These are phyloP conservation scores for Heliconius himera DNA, from an alignment of 1,140 invertebrate genomes.

Conservation along the genomic window DNA sequence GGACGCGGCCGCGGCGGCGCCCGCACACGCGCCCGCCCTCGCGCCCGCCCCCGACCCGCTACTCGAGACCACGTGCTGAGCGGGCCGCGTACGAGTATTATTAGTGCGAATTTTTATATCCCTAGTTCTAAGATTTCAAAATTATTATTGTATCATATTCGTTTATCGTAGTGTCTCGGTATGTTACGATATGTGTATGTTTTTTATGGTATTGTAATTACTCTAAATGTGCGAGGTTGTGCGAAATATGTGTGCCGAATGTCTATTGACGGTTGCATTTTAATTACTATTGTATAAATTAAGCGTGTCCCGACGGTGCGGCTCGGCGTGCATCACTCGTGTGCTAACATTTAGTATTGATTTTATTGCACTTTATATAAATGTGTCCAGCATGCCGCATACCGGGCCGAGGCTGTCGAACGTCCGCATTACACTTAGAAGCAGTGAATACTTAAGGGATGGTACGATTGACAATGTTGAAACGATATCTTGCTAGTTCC, in stretches of 20 bases:
- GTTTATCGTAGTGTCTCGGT: constrained; percentile 53
- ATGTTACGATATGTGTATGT: constrained; percentile 62
- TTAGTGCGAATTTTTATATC: constrained; percentile 77
- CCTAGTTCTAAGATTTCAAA: constrained; percentile 75
- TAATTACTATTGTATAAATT: constrained; percentile 41
- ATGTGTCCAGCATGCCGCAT: not conserved
- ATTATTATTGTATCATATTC: constrained; percentile 73
- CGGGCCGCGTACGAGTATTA: constrained; percentile 68
- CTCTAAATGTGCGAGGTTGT: constrained; percentile 69
- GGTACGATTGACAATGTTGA: constrained; percentile 36
- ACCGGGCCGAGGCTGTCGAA: not conserved
- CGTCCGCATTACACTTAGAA: constrained; percentile 39
- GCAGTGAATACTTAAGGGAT: constrained; percentile 52
- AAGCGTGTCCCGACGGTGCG: not conserved
- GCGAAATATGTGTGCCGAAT: constrained; percentile 55
- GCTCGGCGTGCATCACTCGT: not conserved
- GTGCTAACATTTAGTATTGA: not conserved
- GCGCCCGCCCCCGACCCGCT: constrained; percentile 57
- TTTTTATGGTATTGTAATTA: constrained; percentile 67
- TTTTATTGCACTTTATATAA: not conserved
- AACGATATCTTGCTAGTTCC: constrained; percentile 58
- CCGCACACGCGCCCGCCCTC: constrained; percentile 56
- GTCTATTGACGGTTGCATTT: constrained; percentile 54
- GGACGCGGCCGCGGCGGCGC: constrained; percentile 58
- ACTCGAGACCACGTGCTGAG: constrained; percentile 73